Evolutionary conservation across 2,888 invertebrate species (phyloP), one percentile per base, ranked within the genome.

Genomic region (Electrophaes corylata): DNA sequence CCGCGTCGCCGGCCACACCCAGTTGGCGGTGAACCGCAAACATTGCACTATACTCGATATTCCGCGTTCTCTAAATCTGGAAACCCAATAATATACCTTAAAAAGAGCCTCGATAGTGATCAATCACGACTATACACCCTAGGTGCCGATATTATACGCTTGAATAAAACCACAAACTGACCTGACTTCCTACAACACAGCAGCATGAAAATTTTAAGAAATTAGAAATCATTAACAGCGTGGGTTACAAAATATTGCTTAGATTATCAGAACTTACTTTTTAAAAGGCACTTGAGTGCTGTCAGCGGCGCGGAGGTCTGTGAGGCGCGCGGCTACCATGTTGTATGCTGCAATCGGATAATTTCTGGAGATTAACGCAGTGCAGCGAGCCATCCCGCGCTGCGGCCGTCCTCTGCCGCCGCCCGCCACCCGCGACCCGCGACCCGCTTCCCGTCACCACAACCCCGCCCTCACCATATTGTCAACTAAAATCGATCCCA

Each of bases 281-380:
- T 98, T 98, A 95, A 97, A 96, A 96, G 97, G 97, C 96, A 98
- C 96, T 95, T 97, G 96, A 95, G 97, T 97, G 95, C 96, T 96
- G 94, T 95, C 94, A 89, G 97, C 97, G 91, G 97, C 97, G 92
- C 98, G 95, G 81, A 97, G 95, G 92, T 98, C 98, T 77, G 97
- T 97, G 88, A 98, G 96, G 88, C 98, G 95, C 94, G 98, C 98
- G 92, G 98, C 97, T 94, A 98, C 98, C 98, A 98, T 97, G 94
- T 97, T 98, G 95, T 98, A 98, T 93, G 97, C 98, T 98, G 96
- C 92, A 96, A 96, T 91, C 94, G 94, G 91, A 94, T 94, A 84
- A 94, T 94, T 94, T 94, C 94, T 94, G 78, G 75, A 87, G 80
- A 88, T 92, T 88, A 92, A 89, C 82, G 90, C 79, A 83, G 89